Evolutionary conservation across 1,140 invertebrate species (phyloP).

Genomic region (Drosophila repleta): DNA sequence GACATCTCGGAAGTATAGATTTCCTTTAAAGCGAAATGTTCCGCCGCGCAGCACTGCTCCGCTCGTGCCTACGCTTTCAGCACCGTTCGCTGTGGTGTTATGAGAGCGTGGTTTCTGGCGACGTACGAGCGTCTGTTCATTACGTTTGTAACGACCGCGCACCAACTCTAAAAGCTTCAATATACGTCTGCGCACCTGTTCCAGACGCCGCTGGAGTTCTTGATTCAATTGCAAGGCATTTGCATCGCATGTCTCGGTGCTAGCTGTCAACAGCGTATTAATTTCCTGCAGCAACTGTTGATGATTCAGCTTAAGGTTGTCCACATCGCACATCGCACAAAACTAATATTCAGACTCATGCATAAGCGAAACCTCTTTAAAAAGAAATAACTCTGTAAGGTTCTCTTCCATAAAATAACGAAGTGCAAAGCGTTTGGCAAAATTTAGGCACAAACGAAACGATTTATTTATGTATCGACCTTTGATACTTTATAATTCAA

Average conservation of each 20-base stretch:
- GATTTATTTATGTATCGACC: conserved; percentile 6
- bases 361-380: background rate
- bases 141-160: conserved; percentile 50
- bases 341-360: background rate
- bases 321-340: conserved; percentile 32
- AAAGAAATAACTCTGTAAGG: background rate
- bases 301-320: conserved; percentile 14
- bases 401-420: background rate
- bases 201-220: conserved; percentile 54
- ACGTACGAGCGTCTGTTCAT: conserved; percentile 57
- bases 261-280: conserved; percentile 20
- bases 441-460: conserved; percentile 1
- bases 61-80: conserved; percentile 22
- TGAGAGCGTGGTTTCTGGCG: conserved; percentile 37
- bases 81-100: background rate
- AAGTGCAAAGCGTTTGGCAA: background rate
- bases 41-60: conserved; percentile 64
- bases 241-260: conserved; percentile 1
- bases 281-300: conserved; percentile 50
- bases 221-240: conserved; percentile 57
- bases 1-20: conserved; percentile 73
- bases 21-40: conserved; percentile 73
- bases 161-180: conserved; percentile 43
- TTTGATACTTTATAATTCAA: background rate
- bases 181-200: conserved; percentile 38